These are phyloP conservation scores for Synergus umbraculus DNA, from an alignment of 2,888 invertebrate genomes.

Conservation along the genomic window DNA sequence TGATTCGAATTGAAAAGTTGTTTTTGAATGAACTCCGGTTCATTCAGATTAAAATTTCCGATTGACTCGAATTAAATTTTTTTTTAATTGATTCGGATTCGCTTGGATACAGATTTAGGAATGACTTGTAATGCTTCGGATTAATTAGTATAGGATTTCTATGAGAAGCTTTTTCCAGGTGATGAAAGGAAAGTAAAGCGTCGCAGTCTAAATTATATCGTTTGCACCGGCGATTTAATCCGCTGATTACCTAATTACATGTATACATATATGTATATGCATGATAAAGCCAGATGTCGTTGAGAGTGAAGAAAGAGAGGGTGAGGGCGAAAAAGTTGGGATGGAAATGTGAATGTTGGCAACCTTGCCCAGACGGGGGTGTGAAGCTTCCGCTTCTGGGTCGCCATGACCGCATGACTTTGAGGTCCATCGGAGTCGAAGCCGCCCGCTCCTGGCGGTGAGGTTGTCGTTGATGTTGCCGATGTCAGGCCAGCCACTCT, in stretches of 20 bases:
- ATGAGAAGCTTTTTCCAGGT: too few relatives aligned
- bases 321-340: constrained; percentile 64
- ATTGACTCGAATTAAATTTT: too few relatives aligned
- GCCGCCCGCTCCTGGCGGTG: constrained; percentile 68
- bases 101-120: too few relatives aligned
- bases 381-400: constrained; percentile 87
- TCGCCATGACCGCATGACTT: constrained; percentile 76
- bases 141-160: too few relatives aligned
- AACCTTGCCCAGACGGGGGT: constrained; percentile 91
- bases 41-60: too few relatives aligned
- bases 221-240: neutral
- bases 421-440: constrained; percentile 77
- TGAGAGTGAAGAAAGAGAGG: neutral
- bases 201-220: neutral
- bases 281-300: neutral
- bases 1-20: too few relatives aligned
- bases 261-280: too few relatives aligned
- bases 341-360: constrained; percentile 83
- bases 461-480: constrained; percentile 60
- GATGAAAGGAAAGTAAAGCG: neutral
- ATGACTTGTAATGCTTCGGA: too few relatives aligned
- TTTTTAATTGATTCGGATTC: too few relatives aligned
- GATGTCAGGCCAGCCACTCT: constrained; percentile 78
- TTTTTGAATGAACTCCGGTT: too few relatives aligned
- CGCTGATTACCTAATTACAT: too few relatives aligned